Percentiles rank a stretch among this genome's conserved stretches.
phyloP scores from a whole-genome alignment of 2,113 vertebrate genomes.

The Cryptomyrus ogoouensis region DNA sequence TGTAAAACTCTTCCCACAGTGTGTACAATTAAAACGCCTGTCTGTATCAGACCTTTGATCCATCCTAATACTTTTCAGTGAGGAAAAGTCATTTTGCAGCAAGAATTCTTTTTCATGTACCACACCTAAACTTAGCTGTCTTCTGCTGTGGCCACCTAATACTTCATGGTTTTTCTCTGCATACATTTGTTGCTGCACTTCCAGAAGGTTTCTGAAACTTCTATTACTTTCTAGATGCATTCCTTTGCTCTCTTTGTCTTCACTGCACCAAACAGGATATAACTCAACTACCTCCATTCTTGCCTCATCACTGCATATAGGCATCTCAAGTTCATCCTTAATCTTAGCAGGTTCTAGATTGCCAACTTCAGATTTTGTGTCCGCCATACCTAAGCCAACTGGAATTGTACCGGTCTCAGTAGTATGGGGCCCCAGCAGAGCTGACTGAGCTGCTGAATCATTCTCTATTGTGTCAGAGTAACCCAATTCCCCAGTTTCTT shows the following conservation, averaged over 20 bases:
- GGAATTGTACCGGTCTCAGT: not conserved
- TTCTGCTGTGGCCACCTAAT: not conserved
- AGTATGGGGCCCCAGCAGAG: not conserved
- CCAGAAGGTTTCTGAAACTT: not conserved
- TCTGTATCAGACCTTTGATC: not conserved
- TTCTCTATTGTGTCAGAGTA: not conserved
- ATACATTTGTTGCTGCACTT: not conserved
- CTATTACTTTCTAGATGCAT: not conserved
- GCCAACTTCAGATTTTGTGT: not conserved
- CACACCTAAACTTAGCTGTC: not conserved
- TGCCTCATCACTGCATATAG: not conserved
- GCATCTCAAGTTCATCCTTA: conserved; percentile 2
- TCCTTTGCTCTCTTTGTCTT: not conserved
- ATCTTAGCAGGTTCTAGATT: not conserved
- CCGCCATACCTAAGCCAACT: not conserved
- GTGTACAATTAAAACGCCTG: conserved; percentile 45
- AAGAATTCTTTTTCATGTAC: not conserved
- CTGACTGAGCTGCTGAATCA: not conserved
- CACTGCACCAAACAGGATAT: not conserved
- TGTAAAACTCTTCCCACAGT: conserved; percentile 59
- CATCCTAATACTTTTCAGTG: not conserved
- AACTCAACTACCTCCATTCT: not conserved
- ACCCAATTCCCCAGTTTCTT: not conserved
- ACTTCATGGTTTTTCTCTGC: not conserved
- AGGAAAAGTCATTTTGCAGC: not conserved